Base-by-base conservation (phyloP, 35 echinoderm and acorn worm species). In the Apostichopus japonicus region DNA sequence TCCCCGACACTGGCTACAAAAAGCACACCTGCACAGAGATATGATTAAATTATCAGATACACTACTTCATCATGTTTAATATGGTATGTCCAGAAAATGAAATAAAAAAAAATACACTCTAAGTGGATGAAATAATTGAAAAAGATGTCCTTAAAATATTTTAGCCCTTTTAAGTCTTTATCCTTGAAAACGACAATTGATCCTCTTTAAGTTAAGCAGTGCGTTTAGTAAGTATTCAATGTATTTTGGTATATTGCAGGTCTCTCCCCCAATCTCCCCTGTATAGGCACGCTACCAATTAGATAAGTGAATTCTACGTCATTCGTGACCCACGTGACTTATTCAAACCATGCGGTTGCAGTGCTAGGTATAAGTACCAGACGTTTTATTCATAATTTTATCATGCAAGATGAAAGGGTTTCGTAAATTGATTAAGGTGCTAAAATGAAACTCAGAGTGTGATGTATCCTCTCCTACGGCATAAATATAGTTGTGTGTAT, bases 231-330 rank as follows among this genome's bases (percentile, higher is more conserved):
- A 21, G 17, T 23, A 75, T 75, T 75, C 21, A 75, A 23, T 75
- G 71, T 75, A 75, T 75, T 75, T 75, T 23, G 71, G 71, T 19
- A 21, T 44, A 44, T 4, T 44, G 3, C 57, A 61, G 57, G 71
- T n/a, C 17, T 75, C 7, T 44, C 33, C 33, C 16, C 71, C 13
- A 75, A 75, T 75, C 71, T 21, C 71, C 16, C 33, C 33, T 1
- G 33, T 44, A 44, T 44, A 44, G 71, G 71, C n/a, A 75, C n/a
- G 71, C n/a, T 19, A n/a, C n/a, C 71, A 75, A 75, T 75, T 75
- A 75, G 71, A 75, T 75, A 75, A 75, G 71, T 75, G 71, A 19
- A 75, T 75, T 75, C 21, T 75, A 75, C 71, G 71, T 75, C 71
- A 75, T 75, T 21, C 17, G 15, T 75, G 71, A 75, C n/a, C 33